Percentiles rank a stretch among this genome's conserved stretches.
These are phyloP conservation scores for Stercorarius parasiticus DNA, from an alignment of 2,113 vertebrate species.

Conservation along the genomic window DNA sequence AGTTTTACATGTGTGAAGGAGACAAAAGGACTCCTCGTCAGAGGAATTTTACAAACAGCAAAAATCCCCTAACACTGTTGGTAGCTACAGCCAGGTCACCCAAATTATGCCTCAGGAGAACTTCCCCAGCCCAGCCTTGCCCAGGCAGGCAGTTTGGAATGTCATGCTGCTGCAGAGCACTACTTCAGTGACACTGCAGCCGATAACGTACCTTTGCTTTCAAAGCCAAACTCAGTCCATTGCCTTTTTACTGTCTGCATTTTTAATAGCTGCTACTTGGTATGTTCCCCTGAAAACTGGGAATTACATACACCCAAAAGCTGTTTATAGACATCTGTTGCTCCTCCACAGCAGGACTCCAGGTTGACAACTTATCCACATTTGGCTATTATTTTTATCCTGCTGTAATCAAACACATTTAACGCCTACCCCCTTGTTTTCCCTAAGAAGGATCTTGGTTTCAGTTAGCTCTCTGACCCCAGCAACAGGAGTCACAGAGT, in stretches of 20 bases:
- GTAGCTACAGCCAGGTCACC: background rate
- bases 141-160: background rate
- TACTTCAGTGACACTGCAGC: background rate
- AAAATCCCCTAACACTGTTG: background rate
- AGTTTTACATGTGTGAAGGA: background rate
- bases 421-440: background rate
- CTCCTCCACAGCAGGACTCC: constrained; percentile 9
- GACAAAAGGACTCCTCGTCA: background rate
- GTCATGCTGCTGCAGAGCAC: background rate
- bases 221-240: background rate
- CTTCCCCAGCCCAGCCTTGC: background rate
- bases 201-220: background rate
- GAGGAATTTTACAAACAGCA: background rate
- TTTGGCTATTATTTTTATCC: constrained; percentile 48
- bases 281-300: background rate
- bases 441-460: background rate
- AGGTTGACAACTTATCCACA: background rate
- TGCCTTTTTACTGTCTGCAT: background rate
- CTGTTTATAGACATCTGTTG: constrained; percentile 11
- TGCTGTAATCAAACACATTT: constrained; percentile 10
- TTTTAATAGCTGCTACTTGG: background rate
- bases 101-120: background rate
- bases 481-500: background rate
- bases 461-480: constrained; percentile 6
- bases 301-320: background rate